phyloP scores from a whole-genome alignment of 2,113 vertebrate genomes.

The Malurus melanocephalus region DNA sequence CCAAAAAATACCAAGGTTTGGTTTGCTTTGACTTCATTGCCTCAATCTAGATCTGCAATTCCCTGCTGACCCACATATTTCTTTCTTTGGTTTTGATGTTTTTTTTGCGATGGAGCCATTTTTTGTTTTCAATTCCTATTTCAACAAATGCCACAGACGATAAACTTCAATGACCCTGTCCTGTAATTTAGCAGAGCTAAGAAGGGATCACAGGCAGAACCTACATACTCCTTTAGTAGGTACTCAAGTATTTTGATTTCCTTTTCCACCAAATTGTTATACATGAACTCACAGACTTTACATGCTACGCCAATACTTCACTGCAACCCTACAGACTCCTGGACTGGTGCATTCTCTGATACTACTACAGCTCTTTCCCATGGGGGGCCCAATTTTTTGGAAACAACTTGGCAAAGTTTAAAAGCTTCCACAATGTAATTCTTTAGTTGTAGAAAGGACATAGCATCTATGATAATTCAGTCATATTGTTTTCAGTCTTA shows the following conservation, averaged over 20 bases:
- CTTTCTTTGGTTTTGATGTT: neutral
- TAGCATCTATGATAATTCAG: neutral
- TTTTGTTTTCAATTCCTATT: neutral
- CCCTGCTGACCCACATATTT: neutral
- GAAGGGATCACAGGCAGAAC: neutral
- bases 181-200: neutral
- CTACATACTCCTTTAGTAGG: neutral
- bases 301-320: neutral
- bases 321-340: neutral
- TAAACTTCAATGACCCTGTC: neutral
- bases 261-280: neutral
- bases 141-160: neutral
- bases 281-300: neutral
- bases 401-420: neutral
- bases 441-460: neutral
- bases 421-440: neutral
- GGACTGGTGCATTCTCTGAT: neutral
- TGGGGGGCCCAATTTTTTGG: accelerated
- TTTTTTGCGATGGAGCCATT: neutral
- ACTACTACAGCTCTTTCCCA: neutral
- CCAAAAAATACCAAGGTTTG: neutral
- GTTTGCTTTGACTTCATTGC: neutral
- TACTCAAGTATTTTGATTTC: neutral
- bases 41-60: neutral
- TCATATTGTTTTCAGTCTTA: neutral